Evolutionary conservation across 1,140 invertebrate genomes (phyloP).

Genomic region (Phymastichus coffea): DNA sequence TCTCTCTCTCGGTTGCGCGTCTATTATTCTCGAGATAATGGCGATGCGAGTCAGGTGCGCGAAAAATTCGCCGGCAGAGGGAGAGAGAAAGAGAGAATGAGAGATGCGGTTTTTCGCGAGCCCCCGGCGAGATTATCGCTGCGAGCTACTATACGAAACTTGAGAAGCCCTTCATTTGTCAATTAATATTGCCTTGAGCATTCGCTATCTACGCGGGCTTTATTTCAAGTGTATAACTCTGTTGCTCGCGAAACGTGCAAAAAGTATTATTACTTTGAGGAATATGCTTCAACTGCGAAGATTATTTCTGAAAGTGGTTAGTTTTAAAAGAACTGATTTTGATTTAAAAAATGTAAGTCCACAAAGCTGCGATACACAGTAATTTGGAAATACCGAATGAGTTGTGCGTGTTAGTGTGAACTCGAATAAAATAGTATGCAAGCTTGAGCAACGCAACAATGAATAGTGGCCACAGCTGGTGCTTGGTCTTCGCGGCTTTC

Average conservation of each 20-base stretch:
- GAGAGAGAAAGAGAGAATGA: background rate
- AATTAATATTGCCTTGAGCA: slow-evolving; percentile 25
- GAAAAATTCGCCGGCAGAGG: background rate
- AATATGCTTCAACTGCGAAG: too few species aligned
- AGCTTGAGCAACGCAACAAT: slow-evolving; percentile 28
- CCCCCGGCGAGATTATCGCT: slow-evolving; percentile 9
- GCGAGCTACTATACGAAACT: slow-evolving; percentile 3
- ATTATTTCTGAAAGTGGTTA: too few species aligned
- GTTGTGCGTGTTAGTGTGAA: slow-evolving; percentile 34
- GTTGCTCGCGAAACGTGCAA: too few species aligned
- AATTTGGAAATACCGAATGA: too few species aligned
- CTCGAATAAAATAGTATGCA: slow-evolving; percentile 38
- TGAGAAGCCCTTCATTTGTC: slow-evolving; percentile 24
- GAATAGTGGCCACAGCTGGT: slow-evolving; percentile 33
- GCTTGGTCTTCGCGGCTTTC: slow-evolving; percentile 33
- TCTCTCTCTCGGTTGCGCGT: too few species aligned
- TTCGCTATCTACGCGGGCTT: too few species aligned
- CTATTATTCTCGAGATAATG: slow-evolving; percentile 26
- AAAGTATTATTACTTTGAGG: too few species aligned
- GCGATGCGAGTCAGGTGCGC: slow-evolving; percentile 4
- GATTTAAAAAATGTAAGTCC: too few species aligned
- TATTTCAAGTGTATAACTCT: too few species aligned
- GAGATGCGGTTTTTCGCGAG: background rate
- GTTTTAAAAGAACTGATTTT: too few species aligned
- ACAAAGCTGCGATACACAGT: too few species aligned